phyloP scores from a whole-genome alignment of 92 coral and sea anemone species.

The Ricordea florida region DNA sequence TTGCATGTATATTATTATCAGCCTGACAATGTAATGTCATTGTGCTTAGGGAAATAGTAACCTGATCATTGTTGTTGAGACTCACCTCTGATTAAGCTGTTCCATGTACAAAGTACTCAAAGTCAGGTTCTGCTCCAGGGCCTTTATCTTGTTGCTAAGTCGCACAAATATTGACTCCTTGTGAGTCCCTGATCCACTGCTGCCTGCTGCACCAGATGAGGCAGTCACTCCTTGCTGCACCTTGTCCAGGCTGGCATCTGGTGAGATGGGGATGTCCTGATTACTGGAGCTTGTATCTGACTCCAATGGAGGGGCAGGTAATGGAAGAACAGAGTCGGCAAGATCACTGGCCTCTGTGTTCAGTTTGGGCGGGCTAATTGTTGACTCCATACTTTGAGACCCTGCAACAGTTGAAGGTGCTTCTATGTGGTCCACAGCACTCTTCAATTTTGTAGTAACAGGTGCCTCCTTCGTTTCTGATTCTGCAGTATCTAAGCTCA shows the following conservation, averaged over 20 bases:
- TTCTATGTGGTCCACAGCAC: not conserved
- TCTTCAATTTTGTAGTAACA: not conserved
- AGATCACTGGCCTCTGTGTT: not conserved
- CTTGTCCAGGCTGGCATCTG: conserved; percentile 28
- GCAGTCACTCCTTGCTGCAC: conserved; percentile 44
- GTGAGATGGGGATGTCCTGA: conserved; percentile 1
- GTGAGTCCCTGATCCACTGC: conserved; percentile 73
- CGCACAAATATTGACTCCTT: conserved; percentile 98
- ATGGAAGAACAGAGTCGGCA: conserved; percentile 44
- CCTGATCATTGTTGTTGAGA: no score
- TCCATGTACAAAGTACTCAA: conserved; percentile 94
- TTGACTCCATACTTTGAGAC: not conserved
- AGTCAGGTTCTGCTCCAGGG: conserved; percentile 91
- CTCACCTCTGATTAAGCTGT: conserved; percentile 91
- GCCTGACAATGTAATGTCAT: no score
- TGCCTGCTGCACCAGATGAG: conserved; percentile 29
- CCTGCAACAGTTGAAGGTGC: not conserved
- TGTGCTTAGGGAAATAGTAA: no score
- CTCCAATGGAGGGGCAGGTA: conserved; percentile 51
- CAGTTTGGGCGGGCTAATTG: not conserved
- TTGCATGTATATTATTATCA: no score
- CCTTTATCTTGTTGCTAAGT: conserved; percentile 95
- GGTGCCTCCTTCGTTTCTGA: not conserved
- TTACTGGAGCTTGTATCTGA: not conserved
- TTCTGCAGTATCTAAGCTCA: not conserved